Evolutionary conservation across 2,113 vertebrate species (phyloP), one percentile per base, ranked within the genome.

Genomic region (Halcyon senegalensis): DNA sequence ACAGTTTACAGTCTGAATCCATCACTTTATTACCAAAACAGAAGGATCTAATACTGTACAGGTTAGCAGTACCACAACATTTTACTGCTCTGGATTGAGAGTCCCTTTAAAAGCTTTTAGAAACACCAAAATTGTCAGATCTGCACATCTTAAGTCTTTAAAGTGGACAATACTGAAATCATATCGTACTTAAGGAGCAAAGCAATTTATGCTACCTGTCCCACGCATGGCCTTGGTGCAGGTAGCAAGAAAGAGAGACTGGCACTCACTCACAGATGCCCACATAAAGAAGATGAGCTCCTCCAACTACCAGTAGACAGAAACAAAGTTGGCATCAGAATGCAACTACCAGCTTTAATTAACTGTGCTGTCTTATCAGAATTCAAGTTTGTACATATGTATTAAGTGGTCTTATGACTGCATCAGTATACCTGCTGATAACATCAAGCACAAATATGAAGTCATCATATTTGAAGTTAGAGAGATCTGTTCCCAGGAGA

Each of bases 391-490:
- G 69, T 33, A 41, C 33, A 62, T 35, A 46, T 7, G 1, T 30
- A 80, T 35, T 33, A 48, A 63, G 51, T 27, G 21, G 20, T 58
- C 43, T 73, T 48, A 78, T 0, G 0, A 56, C 21, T 39, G 67
- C 35, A 58, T 50, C 56, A 50, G 25, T 41, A 39, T 98, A 99
- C 99, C 99, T 99, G 99, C 99, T 99, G 97, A 99, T 99, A 97
- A 99, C 98, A 96, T 99, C 99, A 95, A 99, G 98, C 20, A 99
- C 99, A 96, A 99, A 99, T 90, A 99, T 99, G 98, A 99, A 99
- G 97, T 99, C 99, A 4, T 99, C 99, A 0, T 99, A 99, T 97
- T 99, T 99, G 98, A 99, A 99, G 98, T 98, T 99, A 51, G 99
- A 99, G 98, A 99, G 98, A 96, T 99, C 99, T 5, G 99, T 99